These are phyloP conservation scores for Ceratosolen solmsi DNA, from an alignment of 1,140 invertebrate species.

Conservation along the genomic window DNA sequence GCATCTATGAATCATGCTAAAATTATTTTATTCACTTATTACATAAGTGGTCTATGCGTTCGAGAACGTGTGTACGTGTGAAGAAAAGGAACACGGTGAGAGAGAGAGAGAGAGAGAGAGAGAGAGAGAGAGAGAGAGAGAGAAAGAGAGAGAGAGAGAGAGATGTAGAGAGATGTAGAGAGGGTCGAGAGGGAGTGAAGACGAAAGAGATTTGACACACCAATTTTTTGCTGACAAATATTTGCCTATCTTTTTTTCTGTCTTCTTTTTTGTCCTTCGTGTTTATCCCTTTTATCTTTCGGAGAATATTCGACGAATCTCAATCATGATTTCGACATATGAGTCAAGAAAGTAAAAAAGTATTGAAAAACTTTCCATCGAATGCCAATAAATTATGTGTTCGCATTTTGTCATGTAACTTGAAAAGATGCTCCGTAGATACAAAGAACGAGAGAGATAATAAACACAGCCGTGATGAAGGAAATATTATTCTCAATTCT, in stretches of 20 bases:
- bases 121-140: conserved; percentile 2
- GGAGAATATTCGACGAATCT: neutral
- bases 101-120: neutral
- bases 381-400: neutral
- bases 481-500: too few relatives aligned
- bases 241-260: neutral
- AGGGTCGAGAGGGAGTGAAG: too few relatives aligned
- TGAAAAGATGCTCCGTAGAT: neutral
- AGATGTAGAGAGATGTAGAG: too few relatives aligned
- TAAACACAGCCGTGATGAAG: neutral
- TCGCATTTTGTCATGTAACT: neutral
- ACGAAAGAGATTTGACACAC: too few relatives aligned
- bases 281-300: neutral
- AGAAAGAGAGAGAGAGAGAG: too few relatives aligned
- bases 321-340: neutral
- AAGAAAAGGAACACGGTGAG: too few relatives aligned
- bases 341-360: neutral
- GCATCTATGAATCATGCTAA: too few relatives aligned
- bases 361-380: neutral
- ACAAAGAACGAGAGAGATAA: neutral
- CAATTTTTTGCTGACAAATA: too few relatives aligned
- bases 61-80: too few relatives aligned
- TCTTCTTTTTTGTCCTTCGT: neutral
- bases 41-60: too few relatives aligned
- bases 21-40: too few relatives aligned